Conservation (phyloP, 2,797 vertebrate species). For the Decapterus maruadsi region DNA sequence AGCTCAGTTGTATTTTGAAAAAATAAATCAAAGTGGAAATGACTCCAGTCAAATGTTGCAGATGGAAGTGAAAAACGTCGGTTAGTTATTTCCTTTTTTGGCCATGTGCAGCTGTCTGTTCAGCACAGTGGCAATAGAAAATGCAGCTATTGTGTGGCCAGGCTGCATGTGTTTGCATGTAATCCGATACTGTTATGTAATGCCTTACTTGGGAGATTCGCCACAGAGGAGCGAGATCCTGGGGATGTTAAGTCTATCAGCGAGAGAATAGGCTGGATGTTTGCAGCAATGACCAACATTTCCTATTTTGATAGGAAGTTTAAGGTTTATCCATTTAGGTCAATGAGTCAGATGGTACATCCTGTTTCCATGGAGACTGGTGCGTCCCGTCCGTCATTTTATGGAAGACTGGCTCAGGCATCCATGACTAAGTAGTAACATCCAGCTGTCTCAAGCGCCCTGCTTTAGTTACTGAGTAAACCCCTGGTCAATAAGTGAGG, state of each 20-base stretch:
- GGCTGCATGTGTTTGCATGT: conserved; percentile 59
- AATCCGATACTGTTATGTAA: conserved; percentile 61
- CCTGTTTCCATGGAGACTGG: conserved; percentile 58
- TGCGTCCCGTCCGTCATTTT: conserved; percentile 13
- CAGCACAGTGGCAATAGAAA: conserved; percentile 36
- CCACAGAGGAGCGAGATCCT: conserved; percentile 9
- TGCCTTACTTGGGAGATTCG: conserved; percentile 22
- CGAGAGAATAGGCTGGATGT: conserved; percentile 30
- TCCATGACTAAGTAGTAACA: conserved; percentile 63
- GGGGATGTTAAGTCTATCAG: conserved; percentile 42
- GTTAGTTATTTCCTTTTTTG: background rate
- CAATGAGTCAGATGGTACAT: conserved; percentile 48
- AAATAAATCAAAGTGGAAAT: too few relatives aligned
- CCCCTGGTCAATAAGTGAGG: conserved; percentile 28
- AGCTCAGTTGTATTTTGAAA: background rate
- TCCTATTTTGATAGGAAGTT: conserved; percentile 59
- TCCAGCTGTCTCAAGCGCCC: conserved; percentile 37
- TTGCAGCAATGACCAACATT: conserved; percentile 20
- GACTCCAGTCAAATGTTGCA: background rate
- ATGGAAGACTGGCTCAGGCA: conserved; percentile 41
- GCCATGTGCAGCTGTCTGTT: conserved; percentile 26
- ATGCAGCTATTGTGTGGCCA: conserved; percentile 53
- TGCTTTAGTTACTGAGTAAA: conserved; percentile 23
- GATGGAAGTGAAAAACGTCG: background rate
- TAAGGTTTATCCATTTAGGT: conserved; percentile 47